Evolutionary conservation across 2,797 vertebrate species (phyloP).

Genomic region (Eutrigla gurnardus): DNA sequence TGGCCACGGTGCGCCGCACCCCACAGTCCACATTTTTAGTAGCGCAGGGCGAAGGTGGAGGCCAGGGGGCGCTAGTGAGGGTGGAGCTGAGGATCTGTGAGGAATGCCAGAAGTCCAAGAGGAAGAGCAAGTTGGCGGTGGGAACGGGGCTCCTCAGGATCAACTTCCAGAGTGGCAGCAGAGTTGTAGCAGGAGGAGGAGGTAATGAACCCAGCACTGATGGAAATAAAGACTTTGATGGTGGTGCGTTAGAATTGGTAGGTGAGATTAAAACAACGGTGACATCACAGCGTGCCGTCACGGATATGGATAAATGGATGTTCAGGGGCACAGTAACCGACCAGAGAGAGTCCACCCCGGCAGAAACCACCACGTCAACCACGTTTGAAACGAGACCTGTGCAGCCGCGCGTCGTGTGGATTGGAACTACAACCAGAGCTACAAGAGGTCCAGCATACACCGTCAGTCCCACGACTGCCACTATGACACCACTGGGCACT

Average conservation of each 20-base stretch:
- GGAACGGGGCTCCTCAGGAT: constrained; percentile 86
- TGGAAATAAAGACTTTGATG: constrained; percentile 21
- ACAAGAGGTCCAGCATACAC: constrained; percentile 19
- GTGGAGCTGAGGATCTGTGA: constrained; percentile 94
- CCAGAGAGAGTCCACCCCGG: constrained; percentile 1
- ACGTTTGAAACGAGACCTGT: constrained; percentile 29
- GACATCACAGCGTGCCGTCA: constrained; percentile 51
- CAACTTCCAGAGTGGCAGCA: constrained; percentile 76
- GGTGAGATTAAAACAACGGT: constrained; percentile 55
- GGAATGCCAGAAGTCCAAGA: constrained; percentile 93
- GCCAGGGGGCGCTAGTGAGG: constrained; percentile 84
- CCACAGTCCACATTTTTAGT: constrained; percentile 85
- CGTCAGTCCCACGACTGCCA: constrained; percentile 1
- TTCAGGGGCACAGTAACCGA: constrained; percentile 69
- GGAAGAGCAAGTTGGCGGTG: constrained; percentile 90
- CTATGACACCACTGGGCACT: constrained; percentile 66
- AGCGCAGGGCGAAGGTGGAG: constrained; percentile 83
- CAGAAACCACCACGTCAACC: constrained; percentile 42
- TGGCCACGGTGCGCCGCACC: constrained; percentile 88
- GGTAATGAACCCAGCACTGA: constrained; percentile 15
- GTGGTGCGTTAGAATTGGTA: constrained; percentile 40
- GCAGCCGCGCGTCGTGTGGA: constrained; percentile 50
- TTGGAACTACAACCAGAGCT: constrained; percentile 44
- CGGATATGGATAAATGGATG: constrained; percentile 45
- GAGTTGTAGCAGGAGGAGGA: constrained; percentile 36